phyloP scores from a whole-genome alignment of 2,797 vertebrate genomes.

The Spinibarbus caldwelli region DNA sequence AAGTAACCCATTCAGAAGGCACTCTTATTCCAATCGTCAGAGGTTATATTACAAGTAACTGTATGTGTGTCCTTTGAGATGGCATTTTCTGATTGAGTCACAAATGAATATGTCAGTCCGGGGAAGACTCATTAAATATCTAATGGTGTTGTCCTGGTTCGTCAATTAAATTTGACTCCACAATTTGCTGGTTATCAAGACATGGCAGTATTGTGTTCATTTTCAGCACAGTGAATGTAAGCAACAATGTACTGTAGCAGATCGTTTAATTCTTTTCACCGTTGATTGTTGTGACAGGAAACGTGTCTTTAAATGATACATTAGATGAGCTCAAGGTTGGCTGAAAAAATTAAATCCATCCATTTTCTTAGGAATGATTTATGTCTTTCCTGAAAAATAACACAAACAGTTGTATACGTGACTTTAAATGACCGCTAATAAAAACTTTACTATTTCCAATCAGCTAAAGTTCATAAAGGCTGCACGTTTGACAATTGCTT shows the following conservation, averaged over 20 bases:
- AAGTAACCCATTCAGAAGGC: slow-evolving; percentile 54
- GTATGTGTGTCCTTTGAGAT: slow-evolving; percentile 32
- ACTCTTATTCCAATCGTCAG: slow-evolving; percentile 27
- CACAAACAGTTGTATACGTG: background rate
- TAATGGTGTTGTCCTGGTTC: slow-evolving; percentile 11
- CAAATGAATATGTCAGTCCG: slow-evolving; percentile 16
- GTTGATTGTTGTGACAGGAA: slow-evolving; percentile 21
- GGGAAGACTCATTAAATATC: slow-evolving; percentile 34
- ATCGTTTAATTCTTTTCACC: background rate
- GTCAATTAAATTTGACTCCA: background rate
- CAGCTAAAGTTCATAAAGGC: background rate
- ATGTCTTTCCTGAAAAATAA: background rate
- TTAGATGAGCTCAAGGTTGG: slow-evolving; percentile 9
- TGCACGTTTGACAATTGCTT: background rate
- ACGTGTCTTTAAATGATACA: slow-evolving; percentile 14
- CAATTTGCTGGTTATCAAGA: slow-evolving; percentile 17
- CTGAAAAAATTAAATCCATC: background rate
- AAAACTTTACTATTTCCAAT: background rate
- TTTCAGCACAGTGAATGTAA: background rate
- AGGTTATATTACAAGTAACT: slow-evolving; percentile 14
- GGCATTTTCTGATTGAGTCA: slow-evolving; percentile 35
- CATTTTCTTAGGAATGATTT: slow-evolving; percentile 13
- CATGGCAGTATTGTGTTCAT: background rate
- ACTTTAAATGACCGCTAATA: slow-evolving; percentile 41
- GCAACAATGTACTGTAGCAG: background rate